Percentiles rank a stretch among this genome's conserved stretches.
Evolutionary conservation across 2,888 invertebrate genomes (phyloP).

Genomic region (Bruchidius siliquastri): DNA sequence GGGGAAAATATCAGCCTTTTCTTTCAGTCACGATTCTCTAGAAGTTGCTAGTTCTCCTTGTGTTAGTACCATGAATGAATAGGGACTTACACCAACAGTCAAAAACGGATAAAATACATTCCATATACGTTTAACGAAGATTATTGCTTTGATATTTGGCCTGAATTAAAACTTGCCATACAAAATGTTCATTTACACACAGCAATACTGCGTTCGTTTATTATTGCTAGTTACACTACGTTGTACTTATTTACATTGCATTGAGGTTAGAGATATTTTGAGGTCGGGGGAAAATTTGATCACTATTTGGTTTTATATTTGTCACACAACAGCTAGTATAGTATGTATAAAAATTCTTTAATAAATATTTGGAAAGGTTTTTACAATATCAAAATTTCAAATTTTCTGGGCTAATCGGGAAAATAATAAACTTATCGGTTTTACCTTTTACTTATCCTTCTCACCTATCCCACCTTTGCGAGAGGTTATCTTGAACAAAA

Average conservation of each 20-base stretch:
- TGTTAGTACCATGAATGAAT: not conserved
- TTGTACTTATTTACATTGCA: constrained; percentile 18
- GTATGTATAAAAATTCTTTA: not conserved
- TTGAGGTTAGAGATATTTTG: constrained; percentile 17
- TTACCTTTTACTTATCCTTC: too few species aligned
- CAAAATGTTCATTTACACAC: not conserved
- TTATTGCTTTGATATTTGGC: not conserved
- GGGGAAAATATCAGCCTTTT: too few species aligned
- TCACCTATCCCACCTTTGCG: too few species aligned
- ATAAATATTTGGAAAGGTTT: not conserved
- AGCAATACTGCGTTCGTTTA: not conserved
- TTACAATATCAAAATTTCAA: not conserved
- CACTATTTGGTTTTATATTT: not conserved
- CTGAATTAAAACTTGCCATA: not conserved
- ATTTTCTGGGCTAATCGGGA: too few species aligned
- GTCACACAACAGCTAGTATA: not conserved
- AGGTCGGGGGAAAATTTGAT: not conserved
- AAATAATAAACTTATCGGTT: too few species aligned
- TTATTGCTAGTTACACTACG: constrained; percentile 23
- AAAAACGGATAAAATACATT: not conserved
- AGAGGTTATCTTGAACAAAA: too few species aligned
- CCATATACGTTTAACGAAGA: not conserved
- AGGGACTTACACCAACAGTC: not conserved
- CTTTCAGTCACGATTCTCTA: not conserved
- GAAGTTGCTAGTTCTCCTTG: not conserved